Base-by-base conservation (phyloP, 2,113 vertebrate genomes). In the Notothenia coriiceps region DNA sequence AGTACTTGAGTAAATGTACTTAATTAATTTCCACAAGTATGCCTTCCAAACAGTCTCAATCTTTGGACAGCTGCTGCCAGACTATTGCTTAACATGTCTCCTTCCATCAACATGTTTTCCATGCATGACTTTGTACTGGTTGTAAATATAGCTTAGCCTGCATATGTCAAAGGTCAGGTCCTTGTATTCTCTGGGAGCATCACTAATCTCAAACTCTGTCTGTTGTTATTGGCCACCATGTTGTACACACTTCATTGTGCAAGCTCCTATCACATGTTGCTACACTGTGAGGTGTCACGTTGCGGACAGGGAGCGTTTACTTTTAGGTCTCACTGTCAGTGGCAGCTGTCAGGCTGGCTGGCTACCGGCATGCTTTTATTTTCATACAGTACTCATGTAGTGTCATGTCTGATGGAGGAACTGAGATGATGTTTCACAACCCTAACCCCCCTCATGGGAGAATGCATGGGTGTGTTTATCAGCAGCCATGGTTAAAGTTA, bases 341-440 rank as follows among this genome's bases (percentile, higher is more conserved):
- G 51, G 56, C 87, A 86, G 79, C 72, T 82, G 73, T 68, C 46
- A 49, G 14, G n/a, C 46, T 33, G 51, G 49, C 71, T 56, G 46
- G 25, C 54, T 70, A 40, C 59, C 70, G 78, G 59, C 51, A 74
- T 81, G 64, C 56, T 65, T 73, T 82, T 82, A 54, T 80, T 67
- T 72, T 73, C 72, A 82, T 67, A 63, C 52, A 73, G 52, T 68
- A 35, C 50, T 67, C 14, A 13, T 80, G 54, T 73, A 72, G 61
- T 71, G 15, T 47, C 50, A 82, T 20, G 67, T 79, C 57, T 15
- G 59, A 62, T 64, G 44, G 69, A 69, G 66, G 40, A 74, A 47
- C 29, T 62, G 40, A 61, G 78, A 84, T 73, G 61, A 57, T 70
- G 68, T 88, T 86, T 86, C 54, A 61, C 2, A 65, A 29, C 29